Base-by-base conservation (phyloP, 1,140 invertebrate genomes). In the Euglossa dilemma region DNA sequence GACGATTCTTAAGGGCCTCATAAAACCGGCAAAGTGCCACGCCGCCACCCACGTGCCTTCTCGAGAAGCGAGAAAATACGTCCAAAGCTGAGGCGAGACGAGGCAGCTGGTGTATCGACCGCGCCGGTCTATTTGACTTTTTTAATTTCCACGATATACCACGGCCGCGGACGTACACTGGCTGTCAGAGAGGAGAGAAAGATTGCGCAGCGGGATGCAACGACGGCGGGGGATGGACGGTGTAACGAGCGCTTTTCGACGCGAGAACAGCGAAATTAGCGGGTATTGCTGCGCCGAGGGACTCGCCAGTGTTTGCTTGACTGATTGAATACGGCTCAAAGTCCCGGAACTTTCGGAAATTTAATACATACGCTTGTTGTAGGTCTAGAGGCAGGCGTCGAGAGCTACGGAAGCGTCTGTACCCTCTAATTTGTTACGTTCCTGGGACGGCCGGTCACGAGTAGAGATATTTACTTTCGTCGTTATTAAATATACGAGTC, bases 11-110 rank as follows among this genome's bases (percentile, higher is more conserved):
- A 89, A 91, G 90, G 87, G 88, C 86, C 90, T 93, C 90, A 92
- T 93, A 92, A 92, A 93, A 90, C 90, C 91, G 85, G 92, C 91
- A 92, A 93, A 92, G 91, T 91, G 90, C 92, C 92, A 91, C 89
- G 82, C 91, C 89, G 90, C 91, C 91, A 92, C 92, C 92, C 92
- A 93, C 92, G 90, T 93, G 91, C 91, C 91, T 91, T 89, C 91
- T 92, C 75, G 90, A 91, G 89, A 87, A 87, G 88, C 91, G 90
- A 92, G 92, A 93, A 90, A 89, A 89, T 89, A 89, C 88, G 81
- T 88, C 73, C 81, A 76, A 71, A 82, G 67, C 75, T 67, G 80
- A 7, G 59, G n/a, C 67, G 59, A 89, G 89, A 90, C 84, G 86
- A 89, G 86, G 90, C 91, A 92, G 91, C 92, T 92, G 92, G 91